Conservation (phyloP, 2,888 invertebrate genomes). For the Julus scandinavius region DNA sequence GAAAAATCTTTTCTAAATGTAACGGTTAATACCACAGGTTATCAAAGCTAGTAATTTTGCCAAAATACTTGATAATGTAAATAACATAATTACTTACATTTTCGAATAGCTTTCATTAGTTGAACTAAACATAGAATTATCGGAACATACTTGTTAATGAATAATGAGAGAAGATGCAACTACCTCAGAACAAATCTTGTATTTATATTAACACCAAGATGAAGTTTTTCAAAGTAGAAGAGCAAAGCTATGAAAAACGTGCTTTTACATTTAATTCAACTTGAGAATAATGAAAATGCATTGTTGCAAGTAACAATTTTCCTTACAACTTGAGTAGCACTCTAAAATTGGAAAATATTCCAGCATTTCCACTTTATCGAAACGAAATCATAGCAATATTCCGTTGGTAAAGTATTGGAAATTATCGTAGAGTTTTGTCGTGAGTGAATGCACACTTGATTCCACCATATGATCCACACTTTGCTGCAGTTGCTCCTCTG, state of each 20-base stretch:
- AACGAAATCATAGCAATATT: conserved; percentile 72
- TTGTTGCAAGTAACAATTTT: conserved; percentile 28
- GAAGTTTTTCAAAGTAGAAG: conserved; percentile 9
- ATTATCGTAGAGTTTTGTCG: conserved; percentile 97
- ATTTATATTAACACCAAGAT: conserved; percentile 5
- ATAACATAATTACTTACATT: too few relatives aligned
- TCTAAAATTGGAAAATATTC: neutral
- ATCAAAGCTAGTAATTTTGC: too few relatives aligned
- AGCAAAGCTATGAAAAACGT: conserved; percentile 13
- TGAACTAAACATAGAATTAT: too few relatives aligned
- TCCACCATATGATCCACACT: conserved; percentile 94
- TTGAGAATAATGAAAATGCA: conserved; percentile 36
- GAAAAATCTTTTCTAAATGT: too few relatives aligned
- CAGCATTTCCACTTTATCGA: conserved; percentile 22
- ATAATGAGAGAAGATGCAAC: neutral
- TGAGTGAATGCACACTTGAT: conserved; percentile 93
- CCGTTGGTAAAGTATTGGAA: conserved; percentile 99
- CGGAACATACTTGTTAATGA: neutral
- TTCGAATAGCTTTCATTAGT: too few relatives aligned
- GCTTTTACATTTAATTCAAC: conserved; percentile 35
- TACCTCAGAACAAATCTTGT: conserved; percentile 16
- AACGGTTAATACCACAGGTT: too few relatives aligned
- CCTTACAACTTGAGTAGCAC: conserved; percentile 10
- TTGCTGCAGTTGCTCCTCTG: conserved; percentile 92
- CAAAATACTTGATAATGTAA: too few relatives aligned